Evolutionary conservation across 2,888 invertebrate genomes (phyloP), one percentile per base, ranked within the genome.

Genomic region (Tanaodytes sp.): DNA sequence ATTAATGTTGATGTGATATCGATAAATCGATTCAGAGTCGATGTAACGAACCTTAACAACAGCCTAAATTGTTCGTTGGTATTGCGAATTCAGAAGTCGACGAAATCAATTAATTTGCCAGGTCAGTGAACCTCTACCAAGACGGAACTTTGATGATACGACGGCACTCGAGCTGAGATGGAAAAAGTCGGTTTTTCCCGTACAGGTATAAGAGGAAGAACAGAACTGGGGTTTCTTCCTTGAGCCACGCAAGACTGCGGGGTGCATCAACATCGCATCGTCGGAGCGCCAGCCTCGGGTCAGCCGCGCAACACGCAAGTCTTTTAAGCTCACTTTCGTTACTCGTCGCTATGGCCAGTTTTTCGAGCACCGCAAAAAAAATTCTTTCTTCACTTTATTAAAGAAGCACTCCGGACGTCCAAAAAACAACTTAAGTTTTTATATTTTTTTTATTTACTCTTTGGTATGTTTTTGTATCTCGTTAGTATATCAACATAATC

Each of bases 191-290:
- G 52, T 62, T 62, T 63, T 68, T 64, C 64, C 62, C 20, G 62
- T 48, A 20, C 58, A 57, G 62, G 72, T 69, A 59, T 48, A 66
- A 63, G 69, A 69, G 72, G 63, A 46, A 72, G 66, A 63, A 45
- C 66, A 48, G 66, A 57, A 72, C 69, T 69, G 69, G 59, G 63
- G 69, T 62, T 66, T 63, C 51, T 69, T 72, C 63, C 69, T 69
- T 72, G 69, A 63, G 64, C 69, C 63, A 57, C 72, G 55, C 72
- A 66, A 72, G 72, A 72, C 72, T 72, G 72, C 46, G 72, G 69
- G 72, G 69, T 59, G 23, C 23, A 23, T 8, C 23, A 23, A 23
- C 23, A 8, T n/a, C n/a, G 68, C 65, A 68, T 64, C 67, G 55
- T 55, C 58, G 37, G 37, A 59, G 69, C 69, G 72, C 69, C 65